These are phyloP conservation scores for Pristionchus japonicus DNA, from an alignment of 2,888 invertebrate genomes.

Conservation along the genomic window DNA sequence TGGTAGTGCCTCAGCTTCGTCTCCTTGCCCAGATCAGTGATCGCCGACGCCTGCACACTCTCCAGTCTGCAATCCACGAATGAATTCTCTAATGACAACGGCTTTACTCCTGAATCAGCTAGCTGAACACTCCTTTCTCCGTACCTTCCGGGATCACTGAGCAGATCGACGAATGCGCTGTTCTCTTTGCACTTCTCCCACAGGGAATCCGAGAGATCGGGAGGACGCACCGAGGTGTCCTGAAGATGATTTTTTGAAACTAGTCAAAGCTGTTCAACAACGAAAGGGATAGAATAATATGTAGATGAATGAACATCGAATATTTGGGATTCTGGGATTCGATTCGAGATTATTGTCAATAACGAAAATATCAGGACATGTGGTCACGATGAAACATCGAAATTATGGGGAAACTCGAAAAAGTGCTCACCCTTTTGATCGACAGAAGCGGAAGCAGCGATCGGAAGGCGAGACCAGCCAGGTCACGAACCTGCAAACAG, in stretches of 20 bases:
- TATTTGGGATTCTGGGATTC: background rate
- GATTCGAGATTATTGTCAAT: background rate
- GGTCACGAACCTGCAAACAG: slow-evolving; percentile 59
- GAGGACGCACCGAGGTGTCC: slow-evolving; percentile 41
- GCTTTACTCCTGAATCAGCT: background rate
- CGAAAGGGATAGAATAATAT: no score
- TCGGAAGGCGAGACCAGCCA: slow-evolving; percentile 69
- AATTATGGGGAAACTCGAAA: background rate
- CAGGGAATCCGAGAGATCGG: slow-evolving; percentile 29
- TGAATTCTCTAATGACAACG: background rate
- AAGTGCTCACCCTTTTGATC: slow-evolving; percentile 61
- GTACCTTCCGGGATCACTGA: slow-evolving; percentile 31
- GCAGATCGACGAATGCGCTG: slow-evolving; percentile 42
- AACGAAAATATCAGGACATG: background rate
- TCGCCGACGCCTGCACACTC: slow-evolving; percentile 52
- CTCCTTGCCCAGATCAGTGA: slow-evolving; percentile 58
- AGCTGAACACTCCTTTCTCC: no score
- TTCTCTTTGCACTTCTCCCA: slow-evolving; percentile 35
- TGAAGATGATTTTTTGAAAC: background rate
- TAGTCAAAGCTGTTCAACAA: background rate
- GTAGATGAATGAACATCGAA: no score
- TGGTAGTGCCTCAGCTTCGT: slow-evolving; percentile 68
- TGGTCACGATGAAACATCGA: background rate
- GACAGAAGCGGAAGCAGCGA: slow-evolving; percentile 67
- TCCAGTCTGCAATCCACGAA: slow-evolving; percentile 54